phyloP scores from a whole-genome alignment of 2,797 vertebrate species.

The Chromis chromis region DNA sequence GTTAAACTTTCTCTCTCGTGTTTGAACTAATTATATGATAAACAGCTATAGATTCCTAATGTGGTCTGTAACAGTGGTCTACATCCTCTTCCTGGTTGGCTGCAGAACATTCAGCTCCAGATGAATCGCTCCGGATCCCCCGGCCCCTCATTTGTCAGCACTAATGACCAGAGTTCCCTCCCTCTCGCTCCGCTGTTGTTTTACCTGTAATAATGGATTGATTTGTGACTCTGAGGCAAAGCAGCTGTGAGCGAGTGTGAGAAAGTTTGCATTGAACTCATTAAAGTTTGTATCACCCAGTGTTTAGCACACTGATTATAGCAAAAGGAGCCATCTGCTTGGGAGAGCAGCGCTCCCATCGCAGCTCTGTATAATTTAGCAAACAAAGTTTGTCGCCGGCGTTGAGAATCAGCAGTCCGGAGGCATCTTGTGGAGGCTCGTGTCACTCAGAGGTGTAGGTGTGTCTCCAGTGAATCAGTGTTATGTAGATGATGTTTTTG shows the following conservation, averaged over 20 bases:
- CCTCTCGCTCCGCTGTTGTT: slow-evolving; percentile 76
- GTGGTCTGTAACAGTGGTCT: slow-evolving; percentile 23
- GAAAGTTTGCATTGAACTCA: slow-evolving; percentile 85
- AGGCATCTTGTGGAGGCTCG: slow-evolving; percentile 33
- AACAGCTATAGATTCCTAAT: slow-evolving; percentile 10
- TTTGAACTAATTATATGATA: slow-evolving; percentile 27
- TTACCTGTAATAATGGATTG: slow-evolving; percentile 81
- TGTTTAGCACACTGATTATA: slow-evolving; percentile 82
- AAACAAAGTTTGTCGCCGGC: slow-evolving; percentile 78
- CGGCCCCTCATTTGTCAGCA: slow-evolving; percentile 75
- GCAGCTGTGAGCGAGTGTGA: slow-evolving; percentile 68
- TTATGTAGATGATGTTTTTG: slow-evolving; percentile 70
- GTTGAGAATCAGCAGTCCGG: slow-evolving; percentile 66
- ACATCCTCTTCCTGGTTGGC: slow-evolving; percentile 40
- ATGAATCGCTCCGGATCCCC: slow-evolving; percentile 67
- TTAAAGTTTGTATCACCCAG: slow-evolving; percentile 85
- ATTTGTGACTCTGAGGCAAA: slow-evolving; percentile 75
- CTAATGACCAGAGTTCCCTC: slow-evolving; percentile 76
- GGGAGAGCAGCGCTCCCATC: slow-evolving; percentile 73
- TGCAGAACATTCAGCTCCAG: slow-evolving; percentile 57
- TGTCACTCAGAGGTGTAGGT: slow-evolving; percentile 61
- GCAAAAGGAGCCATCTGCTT: slow-evolving; percentile 85
- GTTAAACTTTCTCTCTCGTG: neutral
- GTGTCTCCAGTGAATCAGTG: slow-evolving; percentile 65
- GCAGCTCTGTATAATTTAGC: slow-evolving; percentile 78